Base-by-base conservation (phyloP, 1,140 invertebrate species). In the Oryzaephilus surinamensis region DNA sequence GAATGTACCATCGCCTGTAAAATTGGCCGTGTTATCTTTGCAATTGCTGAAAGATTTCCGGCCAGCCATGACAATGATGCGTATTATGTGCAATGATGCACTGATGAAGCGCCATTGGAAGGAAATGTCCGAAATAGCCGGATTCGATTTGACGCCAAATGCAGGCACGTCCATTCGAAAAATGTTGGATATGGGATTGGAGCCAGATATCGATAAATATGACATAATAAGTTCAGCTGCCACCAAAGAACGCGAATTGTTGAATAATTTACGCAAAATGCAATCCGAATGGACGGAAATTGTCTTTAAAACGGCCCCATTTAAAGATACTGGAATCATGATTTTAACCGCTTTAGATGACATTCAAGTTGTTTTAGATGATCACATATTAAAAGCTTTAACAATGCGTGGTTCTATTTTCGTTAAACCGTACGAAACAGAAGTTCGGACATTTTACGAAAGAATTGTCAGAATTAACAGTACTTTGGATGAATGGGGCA, bases 381-480 rank as follows among this genome's bases (percentile, higher is more conserved):
- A 93, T 57, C 89, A 94, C 52, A 81, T 92, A 31, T 72, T 92
- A 1, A 89, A 89, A 62, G 86, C 86, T 6, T 74, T 92, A 52
- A 77, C 80, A 1, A 93, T 94, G 84, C 72, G 86, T 48, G 86
- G 88, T 4, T 93, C 88, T 0, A 84, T 87, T 2, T 94, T 91
- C 63, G 86, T 92, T 17, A 89, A 90, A 62, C 89, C 88, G 4
- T 87, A 90, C 62, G 81, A 87, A 66, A 52, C 62, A 14, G 79
- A 91, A 64, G 79, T 84, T 13, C 78, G 73, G 55, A 70, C 73
- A 1, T 94, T 89, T 84, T 93, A 92, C 59, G 74, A 78, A 12
- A 81, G 79, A 53, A 71, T 94, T 17, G 69, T 77, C 21, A 62
- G 81, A 26, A 75, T 91, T 0, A 84, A 89, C 58, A 67, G 69